These are phyloP conservation scores for Drosophila ironensis DNA, from an alignment of 1,140 invertebrate species.

Conservation along the genomic window DNA sequence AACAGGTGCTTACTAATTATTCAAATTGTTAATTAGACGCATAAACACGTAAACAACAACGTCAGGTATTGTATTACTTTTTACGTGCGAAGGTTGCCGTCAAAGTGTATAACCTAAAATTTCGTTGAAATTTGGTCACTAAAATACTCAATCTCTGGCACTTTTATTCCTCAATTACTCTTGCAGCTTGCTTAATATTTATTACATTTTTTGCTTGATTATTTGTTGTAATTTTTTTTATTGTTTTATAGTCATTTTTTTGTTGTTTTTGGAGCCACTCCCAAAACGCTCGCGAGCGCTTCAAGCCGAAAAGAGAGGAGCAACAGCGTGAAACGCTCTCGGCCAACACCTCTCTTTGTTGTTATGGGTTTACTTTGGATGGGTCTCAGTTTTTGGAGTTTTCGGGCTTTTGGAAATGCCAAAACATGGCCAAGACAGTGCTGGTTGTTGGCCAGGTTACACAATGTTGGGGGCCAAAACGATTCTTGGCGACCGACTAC, in stretches of 20 bases:
- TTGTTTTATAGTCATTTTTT: too few relatives aligned
- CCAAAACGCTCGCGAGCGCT: conserved; percentile 60
- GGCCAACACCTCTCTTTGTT: background rate
- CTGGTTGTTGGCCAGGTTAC: conserved; percentile 58
- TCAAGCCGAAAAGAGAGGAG: conserved; percentile 62
- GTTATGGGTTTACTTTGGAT: background rate
- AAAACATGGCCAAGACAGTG: conserved; percentile 67
- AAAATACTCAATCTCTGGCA: too few relatives aligned
- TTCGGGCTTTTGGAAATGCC: conserved; percentile 65
- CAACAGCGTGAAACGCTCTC: background rate
- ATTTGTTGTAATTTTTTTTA: conserved; percentile 13
- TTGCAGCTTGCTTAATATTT: background rate
- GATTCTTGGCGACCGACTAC: conserved; percentile 56
- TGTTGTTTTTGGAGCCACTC: conserved; percentile 73
- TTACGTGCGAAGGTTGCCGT: conserved; percentile 45
- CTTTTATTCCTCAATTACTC: too few relatives aligned
- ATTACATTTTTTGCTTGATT: conserved; percentile 20
- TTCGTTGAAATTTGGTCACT: background rate
- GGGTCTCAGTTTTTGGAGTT: conserved; percentile 25
- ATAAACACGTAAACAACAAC: conserved; percentile 47
- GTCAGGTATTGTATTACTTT: conserved; percentile 20
- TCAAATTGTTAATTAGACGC: conserved; percentile 46
- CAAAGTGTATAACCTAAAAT: conserved; percentile 14
- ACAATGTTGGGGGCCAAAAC: conserved; percentile 36
- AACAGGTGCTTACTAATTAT: conserved; percentile 68